A percentile compares a stretch with the other conserved stretches of the same genome.
Conservation (phyloP, 2,888 invertebrate species). For the Ctena decussata region DNA sequence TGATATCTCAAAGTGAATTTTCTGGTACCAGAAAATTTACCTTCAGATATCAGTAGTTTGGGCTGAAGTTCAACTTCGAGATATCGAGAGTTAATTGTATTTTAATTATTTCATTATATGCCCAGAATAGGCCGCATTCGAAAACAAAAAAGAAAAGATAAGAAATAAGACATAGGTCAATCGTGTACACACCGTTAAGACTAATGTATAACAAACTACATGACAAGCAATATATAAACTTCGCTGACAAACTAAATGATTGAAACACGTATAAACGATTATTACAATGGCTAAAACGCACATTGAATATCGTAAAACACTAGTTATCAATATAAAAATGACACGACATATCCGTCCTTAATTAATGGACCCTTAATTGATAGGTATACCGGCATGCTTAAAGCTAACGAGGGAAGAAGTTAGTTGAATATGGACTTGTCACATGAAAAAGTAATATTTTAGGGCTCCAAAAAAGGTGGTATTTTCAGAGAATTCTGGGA, state of each 20-base stretch:
- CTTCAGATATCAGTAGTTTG: no score
- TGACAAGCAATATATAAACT: conserved; percentile 52
- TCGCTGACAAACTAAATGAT: conserved; percentile 42
- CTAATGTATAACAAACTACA: conserved; percentile 34
- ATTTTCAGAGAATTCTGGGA: no score
- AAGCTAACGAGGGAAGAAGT: not conserved
- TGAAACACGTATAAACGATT: conserved; percentile 54
- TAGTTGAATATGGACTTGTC: not conserved
- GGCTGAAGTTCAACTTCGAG: no score
- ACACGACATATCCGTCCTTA: conserved; percentile 19
- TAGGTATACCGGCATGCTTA: not conserved
- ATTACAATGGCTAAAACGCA: conserved; percentile 37
- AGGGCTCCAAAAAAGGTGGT: no score
- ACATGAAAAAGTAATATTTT: no score
- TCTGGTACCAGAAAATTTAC: no score
- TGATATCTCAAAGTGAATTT: no score
- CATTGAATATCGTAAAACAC: conserved; percentile 24
- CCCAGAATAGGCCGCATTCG: no score
- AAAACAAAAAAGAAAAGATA: no score
- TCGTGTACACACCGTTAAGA: not conserved
- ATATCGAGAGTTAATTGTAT: no score
- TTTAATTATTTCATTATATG: no score
- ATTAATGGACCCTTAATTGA: conserved; percentile 10
- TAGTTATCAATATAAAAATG: conserved; percentile 18
- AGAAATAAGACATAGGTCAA: no score